Base-by-base conservation (phyloP, 1,140 invertebrate species). In the Aleiodes sp. region DNA sequence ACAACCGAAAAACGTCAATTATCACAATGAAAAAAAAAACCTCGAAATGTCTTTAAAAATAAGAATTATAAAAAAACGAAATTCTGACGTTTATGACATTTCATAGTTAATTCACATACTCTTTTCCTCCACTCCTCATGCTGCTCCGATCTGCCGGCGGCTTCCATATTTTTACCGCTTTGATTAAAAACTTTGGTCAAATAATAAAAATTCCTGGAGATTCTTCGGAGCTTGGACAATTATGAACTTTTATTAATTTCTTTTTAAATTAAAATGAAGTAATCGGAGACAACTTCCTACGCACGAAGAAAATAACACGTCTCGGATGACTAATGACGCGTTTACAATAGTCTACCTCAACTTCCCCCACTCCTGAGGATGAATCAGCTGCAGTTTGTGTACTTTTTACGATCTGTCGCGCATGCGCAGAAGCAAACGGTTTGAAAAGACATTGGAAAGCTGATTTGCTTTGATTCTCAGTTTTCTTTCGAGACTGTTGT, bases 41-140 rank as follows among this genome's bases (percentile, higher is more conserved):
- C 10, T 26, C 1, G 0, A 39, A 4, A 2, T 52, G n/a, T n/a
- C 1, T n/a, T 46, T 52, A 19, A 16, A n/a, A 14, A 10, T 26
- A n/a, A n/a, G 10, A 26, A 26, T 43, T 29, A 26, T 24, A 29
- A 46, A 52, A 16, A 29, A 29, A 60, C 52, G 59, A 9, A 21
- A 56, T 31, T 39, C 26, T 31, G 62, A 65, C 61, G 62, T 61
- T 57, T 57, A 24, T 16, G n/a, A 33, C 26, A 56, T 21, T 37
- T 8, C n/a, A 37, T 33, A 68, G 21, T 63, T 39, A 33, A 29
- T 16, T 16, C 71, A 76, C 71, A 78, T 80, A 87, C 85, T 68
- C 82, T 70, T 79, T 84, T 85, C 64, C 81, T 85, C 78, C 85
- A 80, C 70, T 87, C 84, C 57, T 82, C 82, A 39, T 82, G 81